Conservation (phyloP, 2,888 invertebrate genomes). For the Apodemia hepburni region DNA sequence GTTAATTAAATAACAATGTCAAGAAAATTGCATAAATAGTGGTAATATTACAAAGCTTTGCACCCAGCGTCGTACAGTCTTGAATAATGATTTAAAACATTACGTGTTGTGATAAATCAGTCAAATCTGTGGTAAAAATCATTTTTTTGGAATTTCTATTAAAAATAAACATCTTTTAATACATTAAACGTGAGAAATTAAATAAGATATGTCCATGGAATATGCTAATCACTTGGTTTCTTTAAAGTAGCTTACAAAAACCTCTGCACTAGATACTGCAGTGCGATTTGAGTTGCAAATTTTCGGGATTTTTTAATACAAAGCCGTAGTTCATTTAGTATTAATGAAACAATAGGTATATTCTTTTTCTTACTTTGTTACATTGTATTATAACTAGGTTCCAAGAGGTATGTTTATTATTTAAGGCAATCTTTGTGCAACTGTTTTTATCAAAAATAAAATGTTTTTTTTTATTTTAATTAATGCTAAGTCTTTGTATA, state of each 20-base stretch:
- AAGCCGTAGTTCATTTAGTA: constrained; percentile 1
- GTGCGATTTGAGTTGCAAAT: constrained; percentile 79
- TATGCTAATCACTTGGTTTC: constrained; percentile 74
- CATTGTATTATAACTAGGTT: background rate
- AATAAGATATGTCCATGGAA: constrained; percentile 48
- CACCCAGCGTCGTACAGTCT: constrained; percentile 7
- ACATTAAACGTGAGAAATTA: background rate
- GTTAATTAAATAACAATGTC: background rate
- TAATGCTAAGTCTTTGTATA: background rate
- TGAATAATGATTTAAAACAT: constrained; percentile 42
- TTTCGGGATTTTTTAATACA: constrained; percentile 37
- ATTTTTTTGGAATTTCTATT: background rate
- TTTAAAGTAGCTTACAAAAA: constrained; percentile 74
- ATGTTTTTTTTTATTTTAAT: background rate
- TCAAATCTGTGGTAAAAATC: constrained; percentile 47
- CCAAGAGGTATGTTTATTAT: background rate
- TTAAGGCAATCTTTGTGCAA: background rate
- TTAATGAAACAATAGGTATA: background rate
- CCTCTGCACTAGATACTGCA: constrained; percentile 78
- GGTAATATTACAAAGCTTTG: constrained; percentile 8
- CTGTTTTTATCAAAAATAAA: background rate
- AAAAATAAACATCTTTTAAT: background rate
- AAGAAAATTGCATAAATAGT: background rate
- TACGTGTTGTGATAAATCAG: constrained; percentile 54
- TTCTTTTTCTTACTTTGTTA: background rate